Percentiles rank a stretch among this genome's conserved stretches.
Evolutionary conservation across 2,113 vertebrate species (phyloP).

Genomic region (Elaphurus davidianus): DNA sequence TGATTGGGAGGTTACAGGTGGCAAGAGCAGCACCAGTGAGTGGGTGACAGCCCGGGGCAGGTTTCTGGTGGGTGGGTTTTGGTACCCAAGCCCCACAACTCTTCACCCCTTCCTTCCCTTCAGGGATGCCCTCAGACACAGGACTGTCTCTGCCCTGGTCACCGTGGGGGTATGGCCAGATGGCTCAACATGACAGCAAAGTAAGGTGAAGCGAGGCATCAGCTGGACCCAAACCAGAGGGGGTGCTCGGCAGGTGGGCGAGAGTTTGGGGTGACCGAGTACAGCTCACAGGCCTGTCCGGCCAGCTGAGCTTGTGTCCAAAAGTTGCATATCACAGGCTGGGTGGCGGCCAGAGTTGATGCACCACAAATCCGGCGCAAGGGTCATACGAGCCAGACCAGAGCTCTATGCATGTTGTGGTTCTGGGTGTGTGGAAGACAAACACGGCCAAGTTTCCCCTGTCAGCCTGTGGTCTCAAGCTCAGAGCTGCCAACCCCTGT

Average conservation of each 20-base stretch:
- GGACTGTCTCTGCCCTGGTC: not conserved
- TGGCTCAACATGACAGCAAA: not conserved
- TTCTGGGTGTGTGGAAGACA: accelerated
- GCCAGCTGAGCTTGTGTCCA: not conserved
- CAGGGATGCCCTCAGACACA: accelerated
- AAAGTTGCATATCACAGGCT: not conserved
- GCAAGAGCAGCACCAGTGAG: not conserved
- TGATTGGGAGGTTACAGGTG: not conserved
- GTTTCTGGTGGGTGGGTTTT: accelerated
- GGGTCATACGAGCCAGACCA: not conserved
- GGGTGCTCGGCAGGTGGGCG: accelerated
- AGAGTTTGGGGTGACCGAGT: no score
- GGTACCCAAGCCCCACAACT: not conserved
- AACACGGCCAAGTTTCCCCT: accelerated
- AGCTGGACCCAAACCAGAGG: not conserved
- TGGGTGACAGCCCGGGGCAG: accelerated
- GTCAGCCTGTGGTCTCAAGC: not conserved
- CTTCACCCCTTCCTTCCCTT: not conserved
- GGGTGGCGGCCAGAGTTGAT: not conserved
- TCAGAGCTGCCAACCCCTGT: accelerated
- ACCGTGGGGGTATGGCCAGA: not conserved
- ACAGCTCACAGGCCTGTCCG: not conserved
- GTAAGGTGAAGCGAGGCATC: not conserved
- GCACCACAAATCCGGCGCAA: not conserved
- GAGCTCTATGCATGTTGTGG: accelerated